Evolutionary conservation across 1,140 invertebrate genomes (phyloP), one percentile per base, ranked within the genome.

Genomic region (Hirudo medicinalis): DNA sequence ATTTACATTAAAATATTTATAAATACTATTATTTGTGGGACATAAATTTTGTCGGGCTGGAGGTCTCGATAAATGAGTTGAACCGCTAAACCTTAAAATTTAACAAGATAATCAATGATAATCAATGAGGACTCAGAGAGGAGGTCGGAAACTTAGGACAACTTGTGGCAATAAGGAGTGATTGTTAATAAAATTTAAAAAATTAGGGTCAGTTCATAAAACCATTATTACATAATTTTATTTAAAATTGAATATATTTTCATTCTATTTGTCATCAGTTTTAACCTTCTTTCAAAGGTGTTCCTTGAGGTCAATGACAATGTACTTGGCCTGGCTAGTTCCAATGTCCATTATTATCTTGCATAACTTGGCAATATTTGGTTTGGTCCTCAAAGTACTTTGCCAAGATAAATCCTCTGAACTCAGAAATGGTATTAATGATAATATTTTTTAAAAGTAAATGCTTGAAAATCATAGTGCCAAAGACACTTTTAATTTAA

Each of bases 341-440:
- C 71, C 71, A 20, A 68, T 72, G 71, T 43, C 40, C 6, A 20
- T 22, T 32, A 72, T 72, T 69, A 67, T 72, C 6, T 20, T 72
- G 32, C 71, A 72, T 43, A 72, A 72, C 53, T 22, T 67, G n/a
- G 27, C 40, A 11, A 25, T 72, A 15, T 72, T 67, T 54, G 49
- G 32, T 20, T 36, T 72, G 36, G 71, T 72, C 11, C 19, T 72
- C 22, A 67, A 54, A 54, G 66, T 68, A n/a, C 29, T 72, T 6
- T 36, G 27, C 43, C 25, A 67, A 19, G 20, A 36, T 67, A 19
- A 67, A 40, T 11, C 66, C 17, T 25, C 22, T 25, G 3, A 25
- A n/a, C 1, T 25, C 19, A 63, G 29, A 63, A 63, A 13, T n/a
- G 57, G 57, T 63, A 32, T 63, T 63, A 8, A 63, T 63, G 29